phyloP scores from a whole-genome alignment of 1,140 invertebrate species.

The Conus betulinus region DNA sequence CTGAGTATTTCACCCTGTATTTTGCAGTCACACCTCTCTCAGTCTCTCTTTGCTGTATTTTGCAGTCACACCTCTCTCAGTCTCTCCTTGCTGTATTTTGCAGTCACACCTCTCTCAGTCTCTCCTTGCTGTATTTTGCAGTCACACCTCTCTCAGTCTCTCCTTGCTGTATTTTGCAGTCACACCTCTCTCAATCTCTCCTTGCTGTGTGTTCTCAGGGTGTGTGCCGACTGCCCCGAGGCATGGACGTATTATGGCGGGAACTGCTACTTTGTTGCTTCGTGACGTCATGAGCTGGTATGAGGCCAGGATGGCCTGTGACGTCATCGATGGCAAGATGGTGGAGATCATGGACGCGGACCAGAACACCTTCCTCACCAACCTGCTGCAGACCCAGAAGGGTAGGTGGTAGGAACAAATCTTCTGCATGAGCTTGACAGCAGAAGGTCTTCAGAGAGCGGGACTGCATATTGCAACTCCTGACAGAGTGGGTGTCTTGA shows the following conservation, averaged over 20 bases:
- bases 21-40: not conserved
- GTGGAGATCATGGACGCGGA: not conserved
- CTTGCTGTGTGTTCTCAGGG: not conserved
- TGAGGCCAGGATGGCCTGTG: constrained; percentile 2
- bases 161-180: not conserved
- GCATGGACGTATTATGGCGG: not conserved
- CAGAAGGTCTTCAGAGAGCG: no score
- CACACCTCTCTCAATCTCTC: not conserved
- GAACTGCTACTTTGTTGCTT: not conserved
- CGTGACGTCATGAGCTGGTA: not conserved
- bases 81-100: no score
- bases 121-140: no score
- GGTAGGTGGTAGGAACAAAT: not conserved
- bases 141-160: not conserved
- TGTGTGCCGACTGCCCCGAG: not conserved
- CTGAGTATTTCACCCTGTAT: not conserved
- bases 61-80: no score
- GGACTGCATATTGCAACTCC: no score
- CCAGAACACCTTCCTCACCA: not conserved
- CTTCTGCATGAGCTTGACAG: no score
- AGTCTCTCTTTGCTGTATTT: no score
- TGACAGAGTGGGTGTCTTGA: no score
- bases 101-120: no score
- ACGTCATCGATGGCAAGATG: not conserved
- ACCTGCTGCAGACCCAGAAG: not conserved